A percentile compares a stretch with the other conserved stretches of the same genome.
Evolutionary conservation across 2,113 vertebrate species (phyloP).

Genomic region (Phasianus colchicus): DNA sequence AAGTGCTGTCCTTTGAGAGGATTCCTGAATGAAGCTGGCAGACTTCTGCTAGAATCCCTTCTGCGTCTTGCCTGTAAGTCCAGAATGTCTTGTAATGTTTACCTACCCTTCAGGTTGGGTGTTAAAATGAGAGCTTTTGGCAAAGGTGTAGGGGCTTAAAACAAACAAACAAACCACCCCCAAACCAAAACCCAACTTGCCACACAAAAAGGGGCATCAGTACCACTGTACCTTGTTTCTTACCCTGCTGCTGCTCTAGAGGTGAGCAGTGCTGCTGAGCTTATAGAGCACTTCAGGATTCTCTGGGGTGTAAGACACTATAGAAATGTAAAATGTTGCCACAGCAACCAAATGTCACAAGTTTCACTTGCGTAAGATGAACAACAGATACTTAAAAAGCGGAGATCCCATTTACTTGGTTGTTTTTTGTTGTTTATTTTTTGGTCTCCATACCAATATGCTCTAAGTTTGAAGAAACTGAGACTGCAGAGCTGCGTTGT

Average conservation of each 20-base stretch:
- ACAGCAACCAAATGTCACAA: constrained; percentile 63
- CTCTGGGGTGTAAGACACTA: constrained; percentile 42
- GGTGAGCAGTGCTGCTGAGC: background rate
- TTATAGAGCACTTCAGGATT: background rate
- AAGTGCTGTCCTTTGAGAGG: background rate
- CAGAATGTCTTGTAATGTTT: background rate
- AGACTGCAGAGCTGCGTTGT: background rate
- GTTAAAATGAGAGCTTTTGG: background rate
- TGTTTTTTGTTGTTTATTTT: too few relatives aligned
- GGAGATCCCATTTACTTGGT: constrained; percentile 39
- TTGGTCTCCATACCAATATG: background rate
- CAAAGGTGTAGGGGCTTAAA: background rate
- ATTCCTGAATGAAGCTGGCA: background rate
- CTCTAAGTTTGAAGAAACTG: background rate
- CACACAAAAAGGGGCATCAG: background rate
- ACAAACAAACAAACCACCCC: too few relatives aligned
- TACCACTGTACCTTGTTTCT: background rate
- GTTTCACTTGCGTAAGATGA: constrained; percentile 62
- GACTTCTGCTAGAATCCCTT: background rate
- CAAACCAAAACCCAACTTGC: background rate
- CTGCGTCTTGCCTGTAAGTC: background rate
- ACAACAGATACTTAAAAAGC: constrained; percentile 25
- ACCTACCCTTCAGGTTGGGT: background rate
- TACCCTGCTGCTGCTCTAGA: background rate
- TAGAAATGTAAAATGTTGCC: constrained; percentile 57